These are phyloP conservation scores for Euleptes europaea DNA, from an alignment of 2,113 vertebrate genomes.

Conservation along the genomic window DNA sequence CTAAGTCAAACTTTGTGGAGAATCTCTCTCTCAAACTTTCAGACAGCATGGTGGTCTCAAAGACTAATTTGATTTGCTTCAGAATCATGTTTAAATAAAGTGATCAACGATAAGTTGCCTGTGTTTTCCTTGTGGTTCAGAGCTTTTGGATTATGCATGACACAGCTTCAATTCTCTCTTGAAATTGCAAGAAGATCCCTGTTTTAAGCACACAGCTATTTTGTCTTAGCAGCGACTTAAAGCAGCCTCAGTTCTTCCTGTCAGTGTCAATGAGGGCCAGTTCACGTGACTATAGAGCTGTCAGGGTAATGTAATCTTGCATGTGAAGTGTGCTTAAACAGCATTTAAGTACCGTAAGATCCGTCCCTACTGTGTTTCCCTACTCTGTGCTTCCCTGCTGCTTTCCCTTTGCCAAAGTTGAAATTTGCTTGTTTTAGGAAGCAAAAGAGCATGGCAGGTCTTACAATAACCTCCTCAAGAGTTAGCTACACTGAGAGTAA, in stretches of 20 bases:
- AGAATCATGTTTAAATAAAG: not conserved
- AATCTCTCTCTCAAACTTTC: not conserved
- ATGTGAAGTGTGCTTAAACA: not conserved
- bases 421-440: not conserved
- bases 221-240: not conserved
- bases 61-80: not conserved
- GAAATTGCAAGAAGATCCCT: constrained; percentile 11
- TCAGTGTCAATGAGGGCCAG: not conserved
- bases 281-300: not conserved
- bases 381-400: not conserved
- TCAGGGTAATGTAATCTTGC: not conserved
- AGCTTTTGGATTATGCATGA: not conserved
- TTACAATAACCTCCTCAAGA: not conserved
- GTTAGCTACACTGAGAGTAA: not conserved
- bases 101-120: not conserved
- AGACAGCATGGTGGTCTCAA: not conserved
- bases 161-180: constrained; percentile 33
- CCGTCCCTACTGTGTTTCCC: not conserved
- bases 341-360: not conserved
- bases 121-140: not conserved
- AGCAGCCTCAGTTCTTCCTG: not conserved
- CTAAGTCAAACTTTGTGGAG: not conserved
- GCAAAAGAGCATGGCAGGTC: not conserved
- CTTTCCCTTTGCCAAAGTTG: no score
- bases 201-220: not conserved